Evolutionary conservation across 1,140 invertebrate genomes (phyloP).

Genomic region (Calephelis nemesis): DNA sequence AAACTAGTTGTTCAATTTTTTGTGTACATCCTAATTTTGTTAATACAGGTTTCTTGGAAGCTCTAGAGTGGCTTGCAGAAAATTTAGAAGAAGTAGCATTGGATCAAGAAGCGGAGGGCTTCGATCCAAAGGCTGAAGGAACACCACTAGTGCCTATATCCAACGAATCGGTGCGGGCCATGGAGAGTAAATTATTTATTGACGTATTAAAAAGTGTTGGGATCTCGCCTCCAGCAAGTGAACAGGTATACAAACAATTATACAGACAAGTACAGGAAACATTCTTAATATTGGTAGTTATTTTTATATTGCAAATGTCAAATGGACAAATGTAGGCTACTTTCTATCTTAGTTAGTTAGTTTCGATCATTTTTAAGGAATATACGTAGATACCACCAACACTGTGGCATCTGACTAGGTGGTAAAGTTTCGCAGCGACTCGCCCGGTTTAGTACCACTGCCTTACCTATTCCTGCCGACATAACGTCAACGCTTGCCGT

Average conservation of each 20-base stretch:
- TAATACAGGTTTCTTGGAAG: slow-evolving; percentile 47
- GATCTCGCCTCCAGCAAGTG: slow-evolving; percentile 73
- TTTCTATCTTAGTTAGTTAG: too few relatives aligned
- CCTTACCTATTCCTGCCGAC: too few relatives aligned
- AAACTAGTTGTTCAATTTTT: too few relatives aligned
- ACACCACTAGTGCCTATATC: slow-evolving; percentile 83
- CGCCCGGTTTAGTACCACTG: too few relatives aligned
- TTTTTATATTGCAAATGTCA: too few relatives aligned
- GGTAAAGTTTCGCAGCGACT: too few relatives aligned
- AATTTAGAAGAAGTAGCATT: slow-evolving; percentile 70
- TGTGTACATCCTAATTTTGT: not conserved
- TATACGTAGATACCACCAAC: too few relatives aligned
- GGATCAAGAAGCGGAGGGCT: slow-evolving; percentile 74
- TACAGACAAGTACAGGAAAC: not conserved
- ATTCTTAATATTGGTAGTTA: too few relatives aligned
- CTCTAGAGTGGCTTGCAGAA: slow-evolving; percentile 71
- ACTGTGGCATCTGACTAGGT: too few relatives aligned
- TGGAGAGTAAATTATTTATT: slow-evolving; percentile 81
- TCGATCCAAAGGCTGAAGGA: slow-evolving; percentile 73
- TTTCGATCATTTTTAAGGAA: too few relatives aligned
- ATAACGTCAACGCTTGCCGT: too few relatives aligned
- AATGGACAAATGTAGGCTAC: too few relatives aligned
- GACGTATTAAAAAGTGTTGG: slow-evolving; percentile 80
- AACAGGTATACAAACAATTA: slow-evolving; percentile 2
- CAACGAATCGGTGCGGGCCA: slow-evolving; percentile 78